Conservation (phyloP, 2,888 invertebrate genomes). For the Ormyrus nitidulus region DNA sequence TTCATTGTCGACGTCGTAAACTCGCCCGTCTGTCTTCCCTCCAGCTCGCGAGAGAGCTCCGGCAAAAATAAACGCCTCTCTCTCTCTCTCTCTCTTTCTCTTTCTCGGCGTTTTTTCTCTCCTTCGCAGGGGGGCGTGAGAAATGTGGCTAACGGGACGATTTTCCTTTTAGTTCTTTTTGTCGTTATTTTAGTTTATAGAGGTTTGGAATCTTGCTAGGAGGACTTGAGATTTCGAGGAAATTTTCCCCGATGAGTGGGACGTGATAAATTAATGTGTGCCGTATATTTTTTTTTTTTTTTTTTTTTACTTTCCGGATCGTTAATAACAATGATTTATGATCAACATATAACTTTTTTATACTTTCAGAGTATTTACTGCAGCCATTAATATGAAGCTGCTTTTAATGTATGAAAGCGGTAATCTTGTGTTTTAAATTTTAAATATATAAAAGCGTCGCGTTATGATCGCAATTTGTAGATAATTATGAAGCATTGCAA, state of each 20-base stretch:
- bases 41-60: neutral
- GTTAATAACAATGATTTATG: constrained; percentile 13
- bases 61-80: constrained; percentile 40
- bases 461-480: no score
- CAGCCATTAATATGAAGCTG: no score
- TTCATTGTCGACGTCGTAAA: constrained; percentile 55
- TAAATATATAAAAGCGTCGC: no score
- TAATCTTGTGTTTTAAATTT: neutral
- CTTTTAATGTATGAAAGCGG: no score
- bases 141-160: constrained; percentile 40
- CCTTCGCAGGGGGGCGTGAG: constrained; percentile 16
- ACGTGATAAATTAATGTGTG: constrained; percentile 27
- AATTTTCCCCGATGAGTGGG: neutral
- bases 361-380: neutral
- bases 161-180: constrained; percentile 6
- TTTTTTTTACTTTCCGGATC: neutral
- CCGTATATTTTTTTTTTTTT: neutral
- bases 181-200: neutral
- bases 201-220: neutral
- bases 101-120: neutral
- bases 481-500: no score
- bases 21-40: constrained; percentile 45
- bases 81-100: neutral
- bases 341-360: neutral
- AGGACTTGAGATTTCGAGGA: neutral